phyloP scores from a whole-genome alignment of 2,888 invertebrate genomes.

The Ennomos fuscantarius region DNA sequence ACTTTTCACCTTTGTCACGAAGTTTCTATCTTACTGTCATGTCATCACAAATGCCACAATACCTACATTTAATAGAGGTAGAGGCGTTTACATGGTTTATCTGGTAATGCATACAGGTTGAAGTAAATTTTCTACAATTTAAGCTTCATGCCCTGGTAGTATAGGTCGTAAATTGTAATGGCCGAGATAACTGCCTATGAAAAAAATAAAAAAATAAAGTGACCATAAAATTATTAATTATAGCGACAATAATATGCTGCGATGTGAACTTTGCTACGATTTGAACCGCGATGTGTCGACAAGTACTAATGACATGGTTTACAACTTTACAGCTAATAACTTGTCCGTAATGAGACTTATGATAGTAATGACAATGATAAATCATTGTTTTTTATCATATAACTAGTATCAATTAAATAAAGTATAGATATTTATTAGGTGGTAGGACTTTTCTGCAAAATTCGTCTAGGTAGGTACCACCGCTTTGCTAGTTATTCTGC shows the following conservation, averaged over 20 bases:
- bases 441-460: too few relatives aligned
- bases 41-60: not conserved
- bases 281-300: constrained; percentile 1
- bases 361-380: too few relatives aligned
- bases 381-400: too few relatives aligned
- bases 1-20: constrained; percentile 37
- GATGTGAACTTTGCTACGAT: constrained; percentile 22
- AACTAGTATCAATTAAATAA: too few relatives aligned
- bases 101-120: not conserved
- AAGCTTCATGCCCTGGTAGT: not conserved
- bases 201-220: too few relatives aligned
- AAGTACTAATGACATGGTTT: constrained; percentile 1
- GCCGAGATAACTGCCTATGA: constrained; percentile 10
- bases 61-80: not conserved
- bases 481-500: too few relatives aligned
- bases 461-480: too few relatives aligned
- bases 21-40: not conserved
- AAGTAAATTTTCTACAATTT: not conserved
- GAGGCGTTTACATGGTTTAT: constrained; percentile 1
- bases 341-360: not conserved
- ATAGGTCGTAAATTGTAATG: constrained; percentile 1
- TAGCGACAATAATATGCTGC: constrained; percentile 14
- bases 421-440: too few relatives aligned
- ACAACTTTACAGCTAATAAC: not conserved
- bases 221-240: too few relatives aligned